These are phyloP conservation scores for Lasioglossum oenotherae DNA, from an alignment of 2,888 invertebrate genomes.

Conservation along the genomic window DNA sequence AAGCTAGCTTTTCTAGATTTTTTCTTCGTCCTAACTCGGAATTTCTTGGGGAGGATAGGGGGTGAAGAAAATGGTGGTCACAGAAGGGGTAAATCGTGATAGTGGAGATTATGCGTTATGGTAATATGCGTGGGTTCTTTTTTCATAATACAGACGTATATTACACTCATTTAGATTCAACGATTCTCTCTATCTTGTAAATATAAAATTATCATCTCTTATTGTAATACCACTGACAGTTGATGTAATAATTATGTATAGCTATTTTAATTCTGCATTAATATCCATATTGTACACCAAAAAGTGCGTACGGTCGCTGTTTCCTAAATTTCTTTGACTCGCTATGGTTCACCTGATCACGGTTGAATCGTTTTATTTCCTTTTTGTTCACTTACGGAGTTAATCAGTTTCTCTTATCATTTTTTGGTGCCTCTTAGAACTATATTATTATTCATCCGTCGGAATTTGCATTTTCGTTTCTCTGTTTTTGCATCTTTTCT, in stretches of 20 bases:
- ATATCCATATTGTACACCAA: constrained; percentile 70
- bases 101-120: constrained; percentile 37
- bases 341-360: constrained; percentile 60
- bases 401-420: constrained; percentile 32
- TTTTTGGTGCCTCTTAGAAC: constrained; percentile 58
- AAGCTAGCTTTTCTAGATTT: constrained; percentile 81
- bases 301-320: constrained; percentile 66
- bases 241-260: constrained; percentile 75
- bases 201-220: constrained; percentile 84
- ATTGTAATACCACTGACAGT: constrained; percentile 81
- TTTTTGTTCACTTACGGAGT: constrained; percentile 28
- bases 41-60: constrained; percentile 38
- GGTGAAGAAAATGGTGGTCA: constrained; percentile 68
- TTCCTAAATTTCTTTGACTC: constrained; percentile 55
- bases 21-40: constrained; percentile 75
- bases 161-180: constrained; percentile 78
- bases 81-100: constrained; percentile 35
- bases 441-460: constrained; percentile 47
- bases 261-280: constrained; percentile 67
- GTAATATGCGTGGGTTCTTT: constrained; percentile 38
- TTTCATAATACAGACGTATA: constrained; percentile 78
- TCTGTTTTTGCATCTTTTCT: constrained; percentile 17
- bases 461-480: constrained; percentile 46
- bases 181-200: constrained; percentile 75
- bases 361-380: constrained; percentile 54